Conservation (phyloP, 2,888 invertebrate genomes). For the Hartigia nigra region DNA sequence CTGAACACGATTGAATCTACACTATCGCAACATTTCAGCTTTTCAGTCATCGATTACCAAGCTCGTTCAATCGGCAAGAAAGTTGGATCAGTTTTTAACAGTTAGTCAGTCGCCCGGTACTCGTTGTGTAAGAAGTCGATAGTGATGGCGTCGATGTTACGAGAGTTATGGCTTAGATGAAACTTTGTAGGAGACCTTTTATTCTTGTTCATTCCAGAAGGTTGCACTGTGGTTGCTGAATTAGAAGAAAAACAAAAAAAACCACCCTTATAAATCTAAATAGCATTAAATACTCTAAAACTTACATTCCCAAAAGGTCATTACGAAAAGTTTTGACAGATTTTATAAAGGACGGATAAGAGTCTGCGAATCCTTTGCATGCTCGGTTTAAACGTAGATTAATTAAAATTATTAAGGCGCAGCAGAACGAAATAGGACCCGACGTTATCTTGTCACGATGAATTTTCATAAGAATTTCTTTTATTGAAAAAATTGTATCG, state of each 20-base stretch:
- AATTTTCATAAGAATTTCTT: background rate
- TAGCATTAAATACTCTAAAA: background rate
- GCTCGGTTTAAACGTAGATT: background rate
- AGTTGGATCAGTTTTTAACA: background rate
- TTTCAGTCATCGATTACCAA: background rate
- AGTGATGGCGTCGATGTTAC: background rate
- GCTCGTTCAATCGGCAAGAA: background rate
- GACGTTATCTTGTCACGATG: background rate
- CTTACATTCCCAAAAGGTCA: background rate
- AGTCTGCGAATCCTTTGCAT: background rate
- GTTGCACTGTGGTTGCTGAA: background rate
- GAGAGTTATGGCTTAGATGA: background rate
- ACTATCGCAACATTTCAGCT: background rate
- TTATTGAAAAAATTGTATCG: background rate
- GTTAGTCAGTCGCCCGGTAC: background rate
- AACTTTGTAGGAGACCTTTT: background rate
- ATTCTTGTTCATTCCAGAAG: background rate
- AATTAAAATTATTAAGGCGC: too few relatives aligned
- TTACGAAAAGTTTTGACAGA: background rate
- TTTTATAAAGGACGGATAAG: background rate
- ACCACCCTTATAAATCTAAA: background rate
- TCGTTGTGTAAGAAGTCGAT: conserved; percentile 5
- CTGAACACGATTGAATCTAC: background rate
- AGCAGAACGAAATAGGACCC: background rate
- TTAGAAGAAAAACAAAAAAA: background rate